Conservation (phyloP, 2,113 vertebrate species). For the Otus sunia region DNA sequence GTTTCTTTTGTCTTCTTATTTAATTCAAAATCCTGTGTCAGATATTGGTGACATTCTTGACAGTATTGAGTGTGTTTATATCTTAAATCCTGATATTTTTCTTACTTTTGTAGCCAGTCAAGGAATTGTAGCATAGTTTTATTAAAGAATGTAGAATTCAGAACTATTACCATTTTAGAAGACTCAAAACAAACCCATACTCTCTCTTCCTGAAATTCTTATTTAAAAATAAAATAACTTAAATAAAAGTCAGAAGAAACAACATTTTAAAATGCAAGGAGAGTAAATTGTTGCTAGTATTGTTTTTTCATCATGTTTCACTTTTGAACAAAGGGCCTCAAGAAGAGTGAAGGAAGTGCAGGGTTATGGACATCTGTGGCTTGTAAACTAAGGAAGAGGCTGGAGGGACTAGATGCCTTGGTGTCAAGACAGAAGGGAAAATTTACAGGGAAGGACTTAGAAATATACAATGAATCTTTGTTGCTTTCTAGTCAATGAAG, state of each 20-base stretch:
- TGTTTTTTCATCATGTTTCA: background rate
- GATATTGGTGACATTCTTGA: background rate
- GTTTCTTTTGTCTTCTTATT: background rate
- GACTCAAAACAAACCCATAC: background rate
- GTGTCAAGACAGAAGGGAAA: background rate
- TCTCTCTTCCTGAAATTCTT: background rate
- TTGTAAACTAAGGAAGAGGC: background rate
- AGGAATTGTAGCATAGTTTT: background rate
- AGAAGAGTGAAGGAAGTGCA: background rate
- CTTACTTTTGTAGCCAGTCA: background rate
- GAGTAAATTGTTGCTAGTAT: background rate
- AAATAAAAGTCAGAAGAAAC: background rate
- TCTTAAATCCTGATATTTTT: background rate
- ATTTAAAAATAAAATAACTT: background rate
- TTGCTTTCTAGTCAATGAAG: background rate
- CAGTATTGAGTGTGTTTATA: background rate
- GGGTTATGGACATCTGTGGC: background rate
- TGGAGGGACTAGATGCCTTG: background rate
- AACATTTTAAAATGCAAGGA: background rate
- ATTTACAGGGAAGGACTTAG: background rate
- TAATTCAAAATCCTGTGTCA: background rate
- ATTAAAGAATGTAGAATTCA: background rate
- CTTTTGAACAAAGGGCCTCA: background rate
- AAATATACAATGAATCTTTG: background rate
- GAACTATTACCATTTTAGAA: constrained; percentile 1